phyloP scores from a whole-genome alignment of 2,888 invertebrate species.

The Sphaerophoria rueppellii region DNA sequence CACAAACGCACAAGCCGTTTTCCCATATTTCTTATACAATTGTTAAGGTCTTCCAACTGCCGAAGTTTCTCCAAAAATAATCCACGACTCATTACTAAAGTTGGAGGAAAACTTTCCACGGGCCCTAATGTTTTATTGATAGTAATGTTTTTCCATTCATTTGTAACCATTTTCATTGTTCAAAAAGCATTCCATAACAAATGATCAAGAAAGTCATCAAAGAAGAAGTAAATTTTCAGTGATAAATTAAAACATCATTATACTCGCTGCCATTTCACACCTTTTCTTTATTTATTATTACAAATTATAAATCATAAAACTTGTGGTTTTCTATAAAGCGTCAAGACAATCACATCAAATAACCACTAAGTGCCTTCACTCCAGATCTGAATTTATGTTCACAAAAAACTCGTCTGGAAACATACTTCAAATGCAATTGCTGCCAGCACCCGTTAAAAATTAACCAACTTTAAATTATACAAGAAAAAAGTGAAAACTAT shows the following conservation, averaged over 20 bases:
- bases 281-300: neutral
- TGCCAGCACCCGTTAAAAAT: too few species aligned
- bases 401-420: conserved; percentile 1
- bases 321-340: conserved; percentile 29
- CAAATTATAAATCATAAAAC: conserved; percentile 29
- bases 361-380: conserved; percentile 53
- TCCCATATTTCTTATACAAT: too few species aligned
- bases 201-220: too few species aligned
- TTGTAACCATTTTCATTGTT: too few species aligned
- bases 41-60: too few species aligned
- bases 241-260: conserved; percentile 30
- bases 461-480: conserved; percentile 7
- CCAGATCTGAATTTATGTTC: conserved; percentile 46
- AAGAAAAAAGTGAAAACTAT: conserved; percentile 53
- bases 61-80: too few species aligned
- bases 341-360: conserved; percentile 53
- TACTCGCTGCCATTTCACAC: conserved; percentile 3
- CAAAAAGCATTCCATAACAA: too few species aligned
- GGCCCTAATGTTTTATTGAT: too few species aligned
- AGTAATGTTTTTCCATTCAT: too few species aligned
- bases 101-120: too few species aligned
- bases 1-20: too few species aligned
- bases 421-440: conserved; percentile 12
- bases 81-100: too few species aligned
- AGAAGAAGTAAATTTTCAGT: neutral